Percentiles rank a stretch among this genome's conserved stretches.
These are phyloP conservation scores for Drosophila greeni DNA, from an alignment of 2,888 invertebrate genomes.

Conservation along the genomic window DNA sequence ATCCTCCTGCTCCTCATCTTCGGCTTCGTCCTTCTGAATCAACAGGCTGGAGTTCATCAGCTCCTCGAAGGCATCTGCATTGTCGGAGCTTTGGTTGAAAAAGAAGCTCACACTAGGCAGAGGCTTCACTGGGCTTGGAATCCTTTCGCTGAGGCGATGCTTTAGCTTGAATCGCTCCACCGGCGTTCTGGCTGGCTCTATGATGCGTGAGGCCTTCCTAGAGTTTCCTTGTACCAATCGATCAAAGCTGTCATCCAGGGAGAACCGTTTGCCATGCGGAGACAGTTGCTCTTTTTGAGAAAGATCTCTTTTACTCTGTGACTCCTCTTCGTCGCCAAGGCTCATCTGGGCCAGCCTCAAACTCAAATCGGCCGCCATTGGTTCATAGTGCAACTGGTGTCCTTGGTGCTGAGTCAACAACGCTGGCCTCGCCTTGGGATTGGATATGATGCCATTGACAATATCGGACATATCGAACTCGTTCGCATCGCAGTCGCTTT, in stretches of 20 bases:
- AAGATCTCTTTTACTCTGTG: conserved; percentile 31
- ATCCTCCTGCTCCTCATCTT: neutral
- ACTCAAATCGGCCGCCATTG: conserved; percentile 54
- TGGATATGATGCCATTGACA: conserved; percentile 80
- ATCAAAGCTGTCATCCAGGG: conserved; percentile 75
- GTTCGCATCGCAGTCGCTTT: conserved; percentile 78
- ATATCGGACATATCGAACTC: conserved; percentile 80
- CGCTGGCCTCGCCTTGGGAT: conserved; percentile 43
- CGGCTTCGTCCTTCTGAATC: conserved; percentile 7
- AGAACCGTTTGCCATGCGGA: conserved; percentile 51
- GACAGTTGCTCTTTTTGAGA: conserved; percentile 38
- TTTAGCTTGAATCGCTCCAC: conserved; percentile 67
- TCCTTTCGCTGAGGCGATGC: conserved; percentile 39
- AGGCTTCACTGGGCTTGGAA: conserved; percentile 15
- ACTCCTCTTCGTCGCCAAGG: conserved; percentile 9
- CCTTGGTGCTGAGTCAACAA: conserved; percentile 69
- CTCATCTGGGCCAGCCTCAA: conserved; percentile 48
- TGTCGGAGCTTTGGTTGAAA: conserved; percentile 79
- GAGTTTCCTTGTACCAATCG: conserved; percentile 56
- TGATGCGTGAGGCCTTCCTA: conserved; percentile 26
- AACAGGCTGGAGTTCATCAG: conserved; percentile 79
- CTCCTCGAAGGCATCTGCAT: conserved; percentile 82
- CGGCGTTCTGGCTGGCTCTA: conserved; percentile 46
- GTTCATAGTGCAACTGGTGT: conserved; percentile 66
- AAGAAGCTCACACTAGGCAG: conserved; percentile 79